Evolutionary conservation across 2,888 invertebrate species (phyloP), one percentile per base, ranked within the genome.

Genomic region (Eupithecia subumbrata): DNA sequence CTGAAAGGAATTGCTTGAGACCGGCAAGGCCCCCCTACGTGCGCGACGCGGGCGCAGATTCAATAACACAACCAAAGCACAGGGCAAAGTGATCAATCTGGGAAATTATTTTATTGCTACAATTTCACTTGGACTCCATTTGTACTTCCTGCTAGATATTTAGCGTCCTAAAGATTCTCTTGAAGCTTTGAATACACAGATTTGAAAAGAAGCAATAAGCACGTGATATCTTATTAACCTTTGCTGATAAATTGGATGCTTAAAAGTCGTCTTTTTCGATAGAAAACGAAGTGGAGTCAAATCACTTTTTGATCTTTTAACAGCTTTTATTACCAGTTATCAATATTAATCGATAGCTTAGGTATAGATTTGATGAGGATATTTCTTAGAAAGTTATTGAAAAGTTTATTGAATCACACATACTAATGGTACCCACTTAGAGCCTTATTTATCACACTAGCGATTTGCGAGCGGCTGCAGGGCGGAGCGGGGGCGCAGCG

Each of bases 21-120:
- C 87, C 84, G 84, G 82, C 74, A 82, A 85, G 83, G 84, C 85
- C 86, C 84, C 83, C 84, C 83, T 88, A 90, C 91, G 91, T 91
- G 91, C 84, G 83, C 82, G 78, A n/a, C 67, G n/a, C n/a, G n/a
- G n/a, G n/a, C n/a, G n/a, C 40, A 40, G 37, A 22, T 40, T 43
- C 43, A 68, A 68, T 68, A 43, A 22, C 16, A 40, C 22, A 43
- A 22, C 40, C 37, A 34, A 34, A 64, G 18, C 22, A 64, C 34
- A 82, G 82, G 77, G 76, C 80, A 77, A 83, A 76, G 79, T 78
- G 83, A 82, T 82, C 87, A 85, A 86, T 89, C 84, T 86, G 82
- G 86, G 84, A 87, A 83, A 87, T 88, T 82, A 84, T 86, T 84
- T 82, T 84, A 83, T 82, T 76, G 80, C 80, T 64, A 60, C 73